Conservation (phyloP, 1,140 invertebrate species). For the Habropoda laboriosa region DNA sequence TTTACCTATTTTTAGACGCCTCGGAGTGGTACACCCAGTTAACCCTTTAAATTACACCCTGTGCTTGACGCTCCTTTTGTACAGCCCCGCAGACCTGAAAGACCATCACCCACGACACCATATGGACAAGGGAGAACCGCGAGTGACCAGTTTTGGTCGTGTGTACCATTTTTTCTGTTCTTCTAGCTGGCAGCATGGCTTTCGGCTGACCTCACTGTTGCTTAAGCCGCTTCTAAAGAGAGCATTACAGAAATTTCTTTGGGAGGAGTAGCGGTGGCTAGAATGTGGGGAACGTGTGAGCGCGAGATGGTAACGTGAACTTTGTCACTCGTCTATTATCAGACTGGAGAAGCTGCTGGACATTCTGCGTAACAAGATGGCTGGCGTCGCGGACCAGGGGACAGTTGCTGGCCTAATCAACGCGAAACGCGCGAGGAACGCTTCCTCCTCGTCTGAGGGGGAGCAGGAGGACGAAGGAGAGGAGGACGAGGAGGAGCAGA, state of each 20-base stretch:
- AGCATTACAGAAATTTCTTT: conserved; percentile 66
- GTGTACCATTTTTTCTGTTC: conserved; percentile 59
- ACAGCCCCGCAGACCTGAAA: not conserved
- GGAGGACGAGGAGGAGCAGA: not conserved
- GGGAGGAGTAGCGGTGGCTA: conserved; percentile 58
- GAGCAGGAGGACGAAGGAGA: conserved; percentile 23
- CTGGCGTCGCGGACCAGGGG: conserved; percentile 52
- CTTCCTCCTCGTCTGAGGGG: conserved; percentile 47
- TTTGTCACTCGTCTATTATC: conserved; percentile 78
- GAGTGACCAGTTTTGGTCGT: conserved; percentile 4
- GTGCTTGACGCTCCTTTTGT: too few relatives aligned
- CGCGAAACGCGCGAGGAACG: conserved; percentile 39
- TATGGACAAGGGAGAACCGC: conserved; percentile 34
- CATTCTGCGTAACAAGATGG: conserved; percentile 74
- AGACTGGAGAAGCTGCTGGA: conserved; percentile 79
- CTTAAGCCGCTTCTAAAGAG: conserved; percentile 71
- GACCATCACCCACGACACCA: not conserved
- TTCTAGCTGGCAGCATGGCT: conserved; percentile 72
- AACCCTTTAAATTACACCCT: too few relatives aligned
- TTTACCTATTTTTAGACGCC: too few relatives aligned
- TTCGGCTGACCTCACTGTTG: conserved; percentile 62
- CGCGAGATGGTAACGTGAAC: conserved; percentile 68
- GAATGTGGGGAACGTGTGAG: conserved; percentile 35
- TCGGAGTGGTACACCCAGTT: too few relatives aligned
- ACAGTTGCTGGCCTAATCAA: not conserved